These are phyloP conservation scores for Drosophila infuscata DNA, from an alignment of 2,888 invertebrate species.

Conservation along the genomic window DNA sequence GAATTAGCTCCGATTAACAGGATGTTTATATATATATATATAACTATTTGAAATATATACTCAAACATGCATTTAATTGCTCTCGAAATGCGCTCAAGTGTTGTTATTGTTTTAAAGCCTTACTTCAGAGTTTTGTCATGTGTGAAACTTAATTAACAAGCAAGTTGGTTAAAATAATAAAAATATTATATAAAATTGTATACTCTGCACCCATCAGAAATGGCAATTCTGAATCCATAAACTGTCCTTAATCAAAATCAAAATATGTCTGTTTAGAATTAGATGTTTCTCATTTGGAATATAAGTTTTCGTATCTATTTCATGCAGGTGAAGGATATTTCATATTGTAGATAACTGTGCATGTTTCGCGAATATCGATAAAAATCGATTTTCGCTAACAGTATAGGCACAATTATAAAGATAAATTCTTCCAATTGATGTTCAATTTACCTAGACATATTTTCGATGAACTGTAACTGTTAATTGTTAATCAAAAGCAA, in stretches of 20 bases:
- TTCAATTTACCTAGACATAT: neutral
- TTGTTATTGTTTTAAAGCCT: slow-evolving; percentile 19
- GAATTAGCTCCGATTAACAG: slow-evolving; percentile 14
- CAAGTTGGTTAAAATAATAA: neutral
- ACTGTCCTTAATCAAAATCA: neutral
- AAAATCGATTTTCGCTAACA: neutral
- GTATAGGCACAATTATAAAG: neutral
- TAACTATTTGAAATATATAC: neutral
- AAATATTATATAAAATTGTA: neutral
- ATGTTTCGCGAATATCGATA: neutral
- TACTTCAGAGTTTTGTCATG: slow-evolving; percentile 27
- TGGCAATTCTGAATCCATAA: neutral
- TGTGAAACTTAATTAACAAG: slow-evolving; percentile 34
- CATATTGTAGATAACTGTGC: neutral
- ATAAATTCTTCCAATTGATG: neutral
- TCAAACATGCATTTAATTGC: slow-evolving; percentile 31
- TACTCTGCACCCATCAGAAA: neutral
- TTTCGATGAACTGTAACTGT: neutral
- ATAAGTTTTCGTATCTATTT: neutral
- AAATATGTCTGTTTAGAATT: neutral
- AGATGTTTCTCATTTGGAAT: neutral
- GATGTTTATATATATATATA: too few species aligned
- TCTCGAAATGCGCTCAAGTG: slow-evolving; percentile 30
- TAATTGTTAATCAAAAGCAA: neutral
- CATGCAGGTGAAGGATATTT: neutral